Evolutionary conservation across 2,888 invertebrate genomes (phyloP).

Genomic region (Eudasyphora cyanicolor): DNA sequence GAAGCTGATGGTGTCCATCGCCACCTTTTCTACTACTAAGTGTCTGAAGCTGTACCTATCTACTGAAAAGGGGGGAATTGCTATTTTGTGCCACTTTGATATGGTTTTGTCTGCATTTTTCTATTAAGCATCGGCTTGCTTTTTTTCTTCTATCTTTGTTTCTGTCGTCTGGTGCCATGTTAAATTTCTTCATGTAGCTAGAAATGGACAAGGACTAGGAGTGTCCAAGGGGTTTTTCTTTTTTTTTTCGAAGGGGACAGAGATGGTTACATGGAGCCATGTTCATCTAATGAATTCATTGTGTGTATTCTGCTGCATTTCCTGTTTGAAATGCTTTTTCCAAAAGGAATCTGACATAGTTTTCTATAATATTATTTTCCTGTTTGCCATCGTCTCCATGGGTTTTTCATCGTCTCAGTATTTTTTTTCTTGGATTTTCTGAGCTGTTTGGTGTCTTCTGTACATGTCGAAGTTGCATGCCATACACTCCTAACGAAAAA

Average conservation of each 20-base stretch:
- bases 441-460: background rate
- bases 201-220: background rate
- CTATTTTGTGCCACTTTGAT: slow-evolving; percentile 1
- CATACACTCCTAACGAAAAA: background rate
- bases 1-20: background rate
- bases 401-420: background rate
- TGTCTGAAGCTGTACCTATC: background rate
- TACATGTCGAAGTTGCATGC: background rate
- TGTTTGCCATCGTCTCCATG: background rate
- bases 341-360: slow-evolving; percentile 59
- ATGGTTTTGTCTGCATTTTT: slow-evolving; percentile 13
- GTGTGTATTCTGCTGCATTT: slow-evolving; percentile 21
- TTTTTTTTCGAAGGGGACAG: background rate
- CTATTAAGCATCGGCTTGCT: background rate
- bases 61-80: background rate
- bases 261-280: background rate
- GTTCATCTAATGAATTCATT: slow-evolving; percentile 10
- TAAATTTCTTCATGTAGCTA: background rate
- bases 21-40: background rate
- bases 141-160: background rate
- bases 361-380: slow-evolving; percentile 46
- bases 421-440: background rate
- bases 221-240: background rate
- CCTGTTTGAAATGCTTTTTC: slow-evolving; percentile 16
- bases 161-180: background rate